phyloP scores from a whole-genome alignment of 2,888 invertebrate genomes.

The Andrena camellia region DNA sequence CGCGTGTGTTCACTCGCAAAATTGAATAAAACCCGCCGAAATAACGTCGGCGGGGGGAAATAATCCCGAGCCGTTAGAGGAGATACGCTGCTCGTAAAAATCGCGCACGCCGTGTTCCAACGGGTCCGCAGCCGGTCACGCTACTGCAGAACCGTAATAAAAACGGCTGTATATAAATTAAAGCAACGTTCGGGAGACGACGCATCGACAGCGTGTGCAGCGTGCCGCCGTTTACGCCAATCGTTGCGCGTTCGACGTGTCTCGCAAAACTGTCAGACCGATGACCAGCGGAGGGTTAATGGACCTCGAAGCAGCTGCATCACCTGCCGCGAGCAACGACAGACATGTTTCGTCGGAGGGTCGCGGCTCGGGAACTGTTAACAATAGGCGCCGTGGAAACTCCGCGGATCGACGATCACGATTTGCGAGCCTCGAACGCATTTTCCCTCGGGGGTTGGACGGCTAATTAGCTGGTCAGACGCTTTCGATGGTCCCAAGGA shows the following conservation, averaged over 20 bases:
- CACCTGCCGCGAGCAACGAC: conserved; percentile 60
- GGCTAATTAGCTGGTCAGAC: conserved; percentile 71
- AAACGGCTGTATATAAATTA: conserved; percentile 44
- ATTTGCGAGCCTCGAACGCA: conserved; percentile 62
- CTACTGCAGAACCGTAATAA: conserved; percentile 35
- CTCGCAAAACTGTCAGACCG: conserved; percentile 27
- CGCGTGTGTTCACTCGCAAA: conserved; percentile 46
- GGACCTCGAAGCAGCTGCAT: conserved; percentile 61
- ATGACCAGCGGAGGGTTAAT: conserved; percentile 42
- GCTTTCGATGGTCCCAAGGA: conserved; percentile 61
- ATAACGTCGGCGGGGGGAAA: conserved; percentile 33
- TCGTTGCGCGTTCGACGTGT: not conserved
- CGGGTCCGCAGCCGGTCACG: not conserved
- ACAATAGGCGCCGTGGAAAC: conserved; percentile 54
- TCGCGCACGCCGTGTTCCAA: conserved; percentile 20
- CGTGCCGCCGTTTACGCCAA: conserved; percentile 16
- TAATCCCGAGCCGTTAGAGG: conserved; percentile 39
- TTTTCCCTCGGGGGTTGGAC: conserved; percentile 52
- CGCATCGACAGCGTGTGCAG: conserved; percentile 8
- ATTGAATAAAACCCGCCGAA: conserved; percentile 63
- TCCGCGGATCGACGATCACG: conserved; percentile 67
- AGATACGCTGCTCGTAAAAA: conserved; percentile 47
- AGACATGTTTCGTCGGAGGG: conserved; percentile 49
- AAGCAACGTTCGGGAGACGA: conserved; percentile 10
- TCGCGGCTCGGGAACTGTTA: conserved; percentile 37